These are phyloP conservation scores for Eublepharis macularius DNA, from an alignment of 2,113 vertebrate genomes.

Conservation along the genomic window DNA sequence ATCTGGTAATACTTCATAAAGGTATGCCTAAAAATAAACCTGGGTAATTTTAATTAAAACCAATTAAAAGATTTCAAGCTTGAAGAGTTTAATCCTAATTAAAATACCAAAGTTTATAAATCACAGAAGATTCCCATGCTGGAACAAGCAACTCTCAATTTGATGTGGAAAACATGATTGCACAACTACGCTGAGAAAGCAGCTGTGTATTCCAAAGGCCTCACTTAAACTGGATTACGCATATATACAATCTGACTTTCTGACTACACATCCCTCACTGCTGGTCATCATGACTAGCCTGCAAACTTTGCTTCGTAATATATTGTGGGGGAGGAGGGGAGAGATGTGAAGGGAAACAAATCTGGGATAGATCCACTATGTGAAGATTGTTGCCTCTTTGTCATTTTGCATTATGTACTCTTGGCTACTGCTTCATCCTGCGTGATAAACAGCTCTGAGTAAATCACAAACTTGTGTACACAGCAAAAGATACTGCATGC, in stretches of 20 bases:
- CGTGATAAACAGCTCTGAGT: background rate
- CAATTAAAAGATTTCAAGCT: background rate
- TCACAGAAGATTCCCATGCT: background rate
- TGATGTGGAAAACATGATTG: background rate
- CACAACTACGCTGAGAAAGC: slow-evolving; percentile 11
- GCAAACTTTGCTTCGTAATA: background rate
- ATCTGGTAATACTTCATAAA: background rate
- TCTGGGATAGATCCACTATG: background rate
- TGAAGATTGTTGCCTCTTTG: background rate
- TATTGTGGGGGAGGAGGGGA: background rate
- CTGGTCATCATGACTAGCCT: background rate
- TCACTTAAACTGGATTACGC: background rate
- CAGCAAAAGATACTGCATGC: background rate
- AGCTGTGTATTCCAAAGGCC: background rate
- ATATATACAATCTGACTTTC: background rate
- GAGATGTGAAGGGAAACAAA: background rate
- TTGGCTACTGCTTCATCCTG: background rate
- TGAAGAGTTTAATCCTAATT: slow-evolving; percentile 34
- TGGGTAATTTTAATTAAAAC: slow-evolving; percentile 19
- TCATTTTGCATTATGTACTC: background rate
- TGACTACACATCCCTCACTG: background rate
- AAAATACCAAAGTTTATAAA: background rate
- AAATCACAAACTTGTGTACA: background rate
- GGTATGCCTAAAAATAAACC: background rate
- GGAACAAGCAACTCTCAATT: slow-evolving; percentile 31